Percentiles rank a stretch among this genome's conserved stretches.
Conservation (phyloP, 2,113 vertebrate genomes). For the Amazona guildingii region DNA sequence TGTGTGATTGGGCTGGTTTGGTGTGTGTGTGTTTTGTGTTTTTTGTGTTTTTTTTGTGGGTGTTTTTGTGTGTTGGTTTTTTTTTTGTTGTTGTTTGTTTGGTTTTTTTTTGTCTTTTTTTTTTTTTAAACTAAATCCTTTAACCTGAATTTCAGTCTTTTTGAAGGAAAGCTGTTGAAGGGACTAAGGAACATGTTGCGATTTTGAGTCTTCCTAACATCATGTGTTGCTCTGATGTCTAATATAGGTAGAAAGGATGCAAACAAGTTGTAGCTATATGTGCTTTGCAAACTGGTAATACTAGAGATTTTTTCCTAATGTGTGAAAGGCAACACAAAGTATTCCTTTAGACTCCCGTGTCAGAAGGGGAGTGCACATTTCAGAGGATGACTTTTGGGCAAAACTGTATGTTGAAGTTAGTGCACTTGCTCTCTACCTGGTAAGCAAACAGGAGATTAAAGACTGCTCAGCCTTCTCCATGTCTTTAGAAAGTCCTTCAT, state of each 20-base stretch:
- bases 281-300: background rate
- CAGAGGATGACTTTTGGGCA: background rate
- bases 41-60: too few relatives aligned
- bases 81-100: too few relatives aligned
- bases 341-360: background rate
- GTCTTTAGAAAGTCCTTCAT: background rate
- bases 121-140: background rate
- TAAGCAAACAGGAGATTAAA: background rate
- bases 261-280: background rate
- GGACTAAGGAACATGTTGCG: background rate
- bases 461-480: background rate
- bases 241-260: background rate
- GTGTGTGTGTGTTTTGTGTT: background rate
- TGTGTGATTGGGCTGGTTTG: background rate
- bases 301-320: background rate
- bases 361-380: rapidly evolving
- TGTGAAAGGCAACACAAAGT: background rate
- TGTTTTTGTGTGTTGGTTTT: too few relatives aligned
- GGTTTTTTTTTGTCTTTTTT: background rate
- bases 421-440: background rate
- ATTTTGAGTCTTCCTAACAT: background rate
- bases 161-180: background rate
- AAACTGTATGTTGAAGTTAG: background rate
- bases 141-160: background rate
- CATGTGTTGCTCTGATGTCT: background rate